Percentiles rank a stretch among this genome's conserved stretches.
These are phyloP conservation scores for Allolobophora icterica DNA, from an alignment of 2,888 invertebrate species.

Conservation along the genomic window DNA sequence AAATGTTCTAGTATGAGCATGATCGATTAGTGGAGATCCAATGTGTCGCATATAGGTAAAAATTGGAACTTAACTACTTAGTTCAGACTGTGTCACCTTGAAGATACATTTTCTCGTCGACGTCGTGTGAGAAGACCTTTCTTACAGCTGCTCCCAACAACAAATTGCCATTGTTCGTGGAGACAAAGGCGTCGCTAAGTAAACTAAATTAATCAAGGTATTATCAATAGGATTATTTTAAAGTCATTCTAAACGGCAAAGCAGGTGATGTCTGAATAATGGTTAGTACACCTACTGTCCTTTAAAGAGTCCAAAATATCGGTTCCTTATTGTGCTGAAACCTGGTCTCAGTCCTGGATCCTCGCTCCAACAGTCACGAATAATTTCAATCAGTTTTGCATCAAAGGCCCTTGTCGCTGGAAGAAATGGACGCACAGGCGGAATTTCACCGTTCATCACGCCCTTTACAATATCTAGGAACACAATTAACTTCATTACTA, in stretches of 20 bases:
- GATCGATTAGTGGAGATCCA: no score
- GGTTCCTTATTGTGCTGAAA: conserved; percentile 67
- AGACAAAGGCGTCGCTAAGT: no score
- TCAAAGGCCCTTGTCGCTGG: background rate
- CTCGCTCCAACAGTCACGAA: conserved; percentile 93
- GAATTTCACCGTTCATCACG: conserved; percentile 29
- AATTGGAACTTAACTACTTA: no score
- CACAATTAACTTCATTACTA: background rate
- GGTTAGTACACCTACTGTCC: conserved; percentile 64
- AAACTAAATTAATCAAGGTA: background rate
- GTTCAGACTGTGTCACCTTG: no score
- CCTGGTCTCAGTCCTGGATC: conserved; percentile 85
- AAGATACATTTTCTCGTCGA: no score
- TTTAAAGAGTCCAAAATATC: conserved; percentile 39
- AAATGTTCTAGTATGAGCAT: no score
- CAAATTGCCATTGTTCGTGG: background rate
- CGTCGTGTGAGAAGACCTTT: no score
- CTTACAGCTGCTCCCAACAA: background rate
- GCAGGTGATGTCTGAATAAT: no score
- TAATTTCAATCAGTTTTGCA: conserved; percentile 60
- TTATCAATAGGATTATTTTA: background rate
- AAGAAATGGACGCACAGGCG: conserved; percentile 36
- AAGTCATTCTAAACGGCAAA: background rate
- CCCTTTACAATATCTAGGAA: conserved; percentile 32
- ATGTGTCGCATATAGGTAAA: no score